A percentile compares a stretch with the other conserved stretches of the same genome.
phyloP scores from a whole-genome alignment of 2,888 invertebrate genomes.

The Yponomeuta evonymella region DNA sequence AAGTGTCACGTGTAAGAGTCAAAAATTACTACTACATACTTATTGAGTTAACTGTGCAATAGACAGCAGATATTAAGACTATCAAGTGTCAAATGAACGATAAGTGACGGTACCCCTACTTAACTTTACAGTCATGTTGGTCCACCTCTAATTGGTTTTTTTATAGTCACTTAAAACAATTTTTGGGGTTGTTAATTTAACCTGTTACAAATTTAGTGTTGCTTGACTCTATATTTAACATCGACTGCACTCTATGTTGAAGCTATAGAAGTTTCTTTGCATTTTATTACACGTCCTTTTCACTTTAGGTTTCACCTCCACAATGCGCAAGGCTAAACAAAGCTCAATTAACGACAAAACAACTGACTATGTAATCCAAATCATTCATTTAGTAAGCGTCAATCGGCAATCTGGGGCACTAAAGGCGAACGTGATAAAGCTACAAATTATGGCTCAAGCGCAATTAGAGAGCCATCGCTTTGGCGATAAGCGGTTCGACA shows the following conservation, averaged over 20 bases:
- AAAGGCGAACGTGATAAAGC: neutral
- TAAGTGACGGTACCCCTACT: no score
- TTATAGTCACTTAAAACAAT: no score
- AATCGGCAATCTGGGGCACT: neutral
- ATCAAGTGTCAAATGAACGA: no score
- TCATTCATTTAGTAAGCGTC: neutral
- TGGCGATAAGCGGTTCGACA: constrained; percentile 35
- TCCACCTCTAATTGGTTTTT: no score
- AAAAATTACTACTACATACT: no score
- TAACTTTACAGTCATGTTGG: no score
- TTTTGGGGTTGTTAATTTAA: neutral
- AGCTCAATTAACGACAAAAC: neutral
- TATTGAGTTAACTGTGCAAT: no score
- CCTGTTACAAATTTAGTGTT: no score
- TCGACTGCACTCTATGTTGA: neutral
- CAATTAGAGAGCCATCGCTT: constrained; percentile 30
- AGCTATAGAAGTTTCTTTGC: no score
- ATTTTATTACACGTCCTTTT: neutral
- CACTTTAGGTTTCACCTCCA: neutral
- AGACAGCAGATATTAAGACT: no score
- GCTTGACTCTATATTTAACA: neutral
- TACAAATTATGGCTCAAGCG: constrained; percentile 14
- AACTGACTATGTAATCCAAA: neutral
- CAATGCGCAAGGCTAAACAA: neutral
- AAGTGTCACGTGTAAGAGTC: no score